Base-by-base conservation (phyloP, 2,888 invertebrate species). In the Drosophila lutescens region DNA sequence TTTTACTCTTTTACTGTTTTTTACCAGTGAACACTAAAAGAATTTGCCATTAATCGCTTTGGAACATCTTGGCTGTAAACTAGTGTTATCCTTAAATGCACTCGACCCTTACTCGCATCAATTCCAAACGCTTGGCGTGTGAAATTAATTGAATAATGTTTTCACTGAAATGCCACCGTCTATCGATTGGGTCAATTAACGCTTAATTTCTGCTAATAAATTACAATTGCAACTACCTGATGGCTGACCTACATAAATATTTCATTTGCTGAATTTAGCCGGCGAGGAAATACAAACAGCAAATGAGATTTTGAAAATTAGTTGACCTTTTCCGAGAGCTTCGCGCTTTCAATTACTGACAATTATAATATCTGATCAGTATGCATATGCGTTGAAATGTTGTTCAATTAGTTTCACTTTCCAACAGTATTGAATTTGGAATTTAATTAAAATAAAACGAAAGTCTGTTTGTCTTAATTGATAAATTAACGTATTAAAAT, bases 161-260 rank as follows among this genome's bases (percentile, higher is more conserved):
- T 17, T 32, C 7, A 32, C 30, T 32, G 30, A 9, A n/a, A 13
- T 55, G 12, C 10, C 30, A 7, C 2, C 20, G 17, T 2, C 44
- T 12, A 58, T 57, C 26, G 23, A 36, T 44, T 49, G 12, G 15
- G 36, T 17, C 36, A 57, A 58, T 30, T 56, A 40, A n/a, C 38
- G 17, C 20, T 40, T 26, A 30, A 56, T 17, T 40, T 58, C 2
- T 38, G 57, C 17, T 32, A 40, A 62, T 62, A 20, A 32, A 61
- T 62, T 47, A 13, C 32, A 13, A 32, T 62, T 40, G n/a, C 15
- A 6, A 20, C 20, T 51, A 36, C 9, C 20, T 41, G 9, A 54
- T 10, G 38, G 23, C 13, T 41, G 40, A 62, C 62, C 40, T 6
- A 30, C 30, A 62, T 41, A 38, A 15, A 62, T 41, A 63, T 15